A percentile compares a stretch with the other conserved stretches of the same genome.
These are phyloP conservation scores for Branchipolynoe longqiensis DNA, from an alignment of 2,888 invertebrate genomes.

Conservation along the genomic window DNA sequence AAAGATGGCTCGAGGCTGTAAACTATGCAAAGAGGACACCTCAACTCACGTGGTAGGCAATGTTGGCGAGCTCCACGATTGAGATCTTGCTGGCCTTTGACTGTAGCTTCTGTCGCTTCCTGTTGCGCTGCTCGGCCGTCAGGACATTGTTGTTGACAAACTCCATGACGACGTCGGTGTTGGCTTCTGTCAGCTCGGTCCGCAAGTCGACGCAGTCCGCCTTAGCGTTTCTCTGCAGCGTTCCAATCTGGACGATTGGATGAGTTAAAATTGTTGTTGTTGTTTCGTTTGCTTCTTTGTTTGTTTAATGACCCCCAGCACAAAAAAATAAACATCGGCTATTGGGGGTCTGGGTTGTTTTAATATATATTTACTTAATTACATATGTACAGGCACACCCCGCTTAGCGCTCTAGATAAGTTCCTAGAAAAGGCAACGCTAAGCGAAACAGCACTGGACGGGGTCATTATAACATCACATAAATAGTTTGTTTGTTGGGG, in stretches of 20 bases:
- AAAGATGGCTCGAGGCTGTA: too few species aligned
- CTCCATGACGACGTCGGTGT: not conserved
- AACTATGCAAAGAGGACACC: not conserved
- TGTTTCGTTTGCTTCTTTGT: too few species aligned
- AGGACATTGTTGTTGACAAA: not conserved
- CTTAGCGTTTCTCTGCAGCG: constrained; percentile 21
- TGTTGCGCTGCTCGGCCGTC: constrained; percentile 2
- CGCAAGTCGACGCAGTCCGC: not conserved
- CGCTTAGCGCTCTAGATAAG: too few species aligned
- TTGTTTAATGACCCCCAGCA: too few species aligned
- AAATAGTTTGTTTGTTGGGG: too few species aligned
- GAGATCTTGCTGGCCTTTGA: not conserved
- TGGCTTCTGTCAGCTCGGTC: not conserved
- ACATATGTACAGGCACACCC: too few species aligned
- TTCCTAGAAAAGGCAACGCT: too few species aligned
- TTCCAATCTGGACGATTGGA: constrained; percentile 30
- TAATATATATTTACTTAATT: too few species aligned
- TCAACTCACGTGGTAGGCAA: constrained; percentile 30
- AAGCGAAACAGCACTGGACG: too few species aligned
- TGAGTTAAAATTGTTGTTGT: not conserved
- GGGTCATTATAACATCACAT: too few species aligned
- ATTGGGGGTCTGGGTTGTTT: too few species aligned
- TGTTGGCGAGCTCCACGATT: constrained; percentile 28
- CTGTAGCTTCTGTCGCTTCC: not conserved
- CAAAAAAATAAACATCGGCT: too few species aligned